Base-by-base conservation (phyloP, 2,888 invertebrate genomes). In the Ichneumon xanthorius region DNA sequence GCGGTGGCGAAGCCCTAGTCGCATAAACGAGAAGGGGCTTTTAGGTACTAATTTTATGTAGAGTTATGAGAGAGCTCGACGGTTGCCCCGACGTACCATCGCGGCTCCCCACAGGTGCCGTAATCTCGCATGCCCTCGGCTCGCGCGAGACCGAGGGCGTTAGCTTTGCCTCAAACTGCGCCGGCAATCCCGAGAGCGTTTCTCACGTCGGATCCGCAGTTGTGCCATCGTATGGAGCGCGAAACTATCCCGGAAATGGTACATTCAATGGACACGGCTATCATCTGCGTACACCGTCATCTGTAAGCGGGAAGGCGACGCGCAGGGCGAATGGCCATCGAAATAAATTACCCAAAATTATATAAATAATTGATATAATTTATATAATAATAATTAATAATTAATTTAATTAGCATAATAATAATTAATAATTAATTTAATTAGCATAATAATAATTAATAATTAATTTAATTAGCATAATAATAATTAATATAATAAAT, bases 11-110 rank as follows among this genome's bases (percentile, higher is more conserved):
- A 55, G 73, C 77, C 72, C 80, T 72, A 40, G 73, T 73, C 80
- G 50, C 85, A 86, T 86, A 82, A 86, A 77, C 85, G 85, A 80
- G 82, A 86, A 86, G 70, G 91, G 90, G 93, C 93, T 92, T 92
- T 93, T 93, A 93, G 93, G 90, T 92, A 91, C 93, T 93, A 93
- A 93, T 93, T 93, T 93, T 93, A 93, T 93, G 93, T 93, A 92
- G 92, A 93, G 91, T 93, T 93, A 93, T 92, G 93, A 92, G 71
- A 68, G 45, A 78, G 58, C 68, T 63, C 70, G 65, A 65, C 72
- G 80, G 87, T 87, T 85, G 88, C 91, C 90, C 91, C 82, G 84
- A 90, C 88, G 92, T 90, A 88, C 92, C 86, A 91, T 92, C 89
- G 84, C 67, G 88, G 86, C 83, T 87, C 90, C 92, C 92, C 93